Base-by-base conservation (phyloP, 2,113 vertebrate species). In the Apteryx owenii region DNA sequence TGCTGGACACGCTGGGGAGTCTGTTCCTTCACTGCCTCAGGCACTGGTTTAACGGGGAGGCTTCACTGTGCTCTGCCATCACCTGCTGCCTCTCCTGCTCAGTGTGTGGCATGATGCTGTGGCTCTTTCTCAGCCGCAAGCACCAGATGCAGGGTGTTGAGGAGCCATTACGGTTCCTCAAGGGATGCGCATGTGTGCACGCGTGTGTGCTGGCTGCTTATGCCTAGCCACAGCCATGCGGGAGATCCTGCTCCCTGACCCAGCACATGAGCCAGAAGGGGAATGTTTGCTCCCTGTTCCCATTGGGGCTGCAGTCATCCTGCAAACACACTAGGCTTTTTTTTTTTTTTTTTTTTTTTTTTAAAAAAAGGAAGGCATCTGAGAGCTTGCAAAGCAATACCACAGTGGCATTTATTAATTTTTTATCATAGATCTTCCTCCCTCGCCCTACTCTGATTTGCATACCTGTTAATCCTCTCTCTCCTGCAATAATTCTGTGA, bases 381-480 rank as follows among this genome's bases (percentile, higher is more conserved):
- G 40, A 90, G 79, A 86, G 44, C 92, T 77, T 54, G 46, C 94
- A 29, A 75, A 85, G 87, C 93, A 85, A 73, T 62, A 85, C 50
- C 38, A 38, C 72, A 0, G 0, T 85, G 82, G 72, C 85, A 97
- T 95, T 97, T 95, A 95, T 96, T 94, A 96, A 94, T 95, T 95
- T 96, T 96, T 97, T 76, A 97, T 82, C 72, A 83, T 17, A 44
- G 79, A 72, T 51, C 31, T 61, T 29, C 25, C 72, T 96, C n/a
- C 66, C 81, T 92, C 76, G 50, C 60, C 36, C 76, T n/a, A 7
- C 62, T 85, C 76, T 53, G 88, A 93, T 94, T 91, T 97, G 89
- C 93, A 88, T 95, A 95, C 81, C 91, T 95, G 82, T 60, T 97
- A 95, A 97, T 96, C 89, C 89, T 91, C 79, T 97, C 56, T 76